These are phyloP conservation scores for Philhelius pedissequus DNA, from an alignment of 2,888 invertebrate species.

Conservation along the genomic window DNA sequence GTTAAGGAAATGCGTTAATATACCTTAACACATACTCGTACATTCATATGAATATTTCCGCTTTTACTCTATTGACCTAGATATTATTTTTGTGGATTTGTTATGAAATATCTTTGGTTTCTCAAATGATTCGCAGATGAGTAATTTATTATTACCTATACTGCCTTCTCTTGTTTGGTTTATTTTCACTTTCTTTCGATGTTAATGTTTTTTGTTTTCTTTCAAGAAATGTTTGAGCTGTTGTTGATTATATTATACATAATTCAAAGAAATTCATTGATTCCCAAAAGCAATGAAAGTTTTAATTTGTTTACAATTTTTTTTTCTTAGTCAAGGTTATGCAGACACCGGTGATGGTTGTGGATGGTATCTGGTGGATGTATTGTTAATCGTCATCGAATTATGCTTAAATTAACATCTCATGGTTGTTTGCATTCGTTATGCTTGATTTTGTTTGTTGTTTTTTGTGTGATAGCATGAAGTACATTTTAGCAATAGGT, in stretches of 20 bases:
- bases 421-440: conserved; percentile 20
- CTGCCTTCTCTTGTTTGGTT: neutral
- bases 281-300: conserved; percentile 17
- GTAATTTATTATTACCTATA: too few species aligned
- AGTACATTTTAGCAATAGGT: neutral
- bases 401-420: conserved; percentile 4
- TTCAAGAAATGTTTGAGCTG: neutral
- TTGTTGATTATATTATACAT: neutral
- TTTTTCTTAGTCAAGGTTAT: conserved; percentile 16
- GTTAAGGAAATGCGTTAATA: conserved; percentile 33
- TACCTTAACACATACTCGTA: too few species aligned
- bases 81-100: neutral
- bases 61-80: conserved; percentile 3
- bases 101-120: neutral
- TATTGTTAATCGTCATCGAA: neutral
- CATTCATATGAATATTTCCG: too few species aligned
- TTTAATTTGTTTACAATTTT: conserved; percentile 7
- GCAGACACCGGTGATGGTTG: neutral
- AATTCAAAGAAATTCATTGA: conserved; percentile 39
- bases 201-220: neutral
- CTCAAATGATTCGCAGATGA: neutral
- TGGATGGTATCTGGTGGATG: neutral
- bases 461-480: neutral
- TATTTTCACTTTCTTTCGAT: conserved; percentile 21
- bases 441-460: neutral